Base-by-base conservation (phyloP, 2,113 vertebrate genomes). In the Syngnathus typhle region DNA sequence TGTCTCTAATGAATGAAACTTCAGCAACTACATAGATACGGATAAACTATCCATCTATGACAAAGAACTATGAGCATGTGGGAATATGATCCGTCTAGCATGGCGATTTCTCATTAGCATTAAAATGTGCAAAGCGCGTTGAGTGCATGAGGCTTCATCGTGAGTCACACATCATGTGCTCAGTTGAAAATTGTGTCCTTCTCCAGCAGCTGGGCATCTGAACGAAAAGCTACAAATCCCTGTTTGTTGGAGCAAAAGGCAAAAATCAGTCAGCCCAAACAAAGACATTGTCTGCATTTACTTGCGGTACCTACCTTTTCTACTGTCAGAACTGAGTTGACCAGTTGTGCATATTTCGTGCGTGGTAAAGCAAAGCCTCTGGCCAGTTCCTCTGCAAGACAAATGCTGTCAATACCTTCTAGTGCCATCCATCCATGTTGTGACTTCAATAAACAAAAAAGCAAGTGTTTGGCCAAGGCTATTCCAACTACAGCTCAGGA, bases 211-310 rank as follows among this genome's bases (percentile, higher is more conserved):
- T 79, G 0, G 5, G 58, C 75, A 21, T 90, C 87, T 43, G 89
- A 84, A 7, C 36, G 67, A 21, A 90, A 3, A 10, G 67, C 61
- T 11, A 88, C 54, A 12, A 89, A 88, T 23, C 87, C 87, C 88
- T 90, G 82, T 76, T 0, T 19, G 59, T 21, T n/a, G 39, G 37
- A 63, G 72, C 1, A 37, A 65, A 36, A 69, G 37, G 51, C 15
- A 77, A 27, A 70, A 12, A 77, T 23, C 68, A 5, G 16, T 80
- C 18, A 78, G 44, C 5, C 1, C 18, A 7, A 56, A 15, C 1
- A 68, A 10, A 13, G 1, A 13, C 11, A 39, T 4, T 21, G n/a
- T 23, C 5, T 43, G 0, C 21, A 37, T 47, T 5, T 21, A 44
- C 4, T 10, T 37, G 8, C 7, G 27, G 58, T 21, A 81, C 82